These are phyloP conservation scores for Papilio aristodemus DNA, from an alignment of 1,140 invertebrate genomes.

Conservation along the genomic window DNA sequence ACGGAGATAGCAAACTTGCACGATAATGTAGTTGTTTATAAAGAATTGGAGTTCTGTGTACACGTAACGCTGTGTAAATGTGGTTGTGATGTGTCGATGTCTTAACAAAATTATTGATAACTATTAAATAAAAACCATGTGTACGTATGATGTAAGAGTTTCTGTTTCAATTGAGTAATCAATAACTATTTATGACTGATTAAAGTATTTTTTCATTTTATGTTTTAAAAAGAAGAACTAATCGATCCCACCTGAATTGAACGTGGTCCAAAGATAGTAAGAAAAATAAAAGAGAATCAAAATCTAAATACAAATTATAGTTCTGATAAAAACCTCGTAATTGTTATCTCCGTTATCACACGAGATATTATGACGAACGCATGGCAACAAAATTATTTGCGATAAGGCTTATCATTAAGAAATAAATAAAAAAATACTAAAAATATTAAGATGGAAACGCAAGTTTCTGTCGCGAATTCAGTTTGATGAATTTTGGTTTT, in stretches of 20 bases:
- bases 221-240: too few species aligned
- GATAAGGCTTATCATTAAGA: background rate
- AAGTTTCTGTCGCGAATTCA: too few species aligned
- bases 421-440: background rate
- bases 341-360: background rate
- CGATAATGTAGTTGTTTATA: slow-evolving; percentile 42
- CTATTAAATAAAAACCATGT: slow-evolving; percentile 6
- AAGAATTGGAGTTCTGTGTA: slow-evolving; percentile 37
- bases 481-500: too few species aligned
- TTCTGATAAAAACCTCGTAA: background rate
- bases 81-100: slow-evolving; percentile 21
- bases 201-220: background rate
- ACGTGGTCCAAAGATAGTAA: too few species aligned
- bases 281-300: background rate
- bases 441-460: background rate
- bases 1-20: slow-evolving; percentile 31
- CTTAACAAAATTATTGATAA: slow-evolving; percentile 20
- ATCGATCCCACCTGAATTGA: too few species aligned
- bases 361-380: background rate
- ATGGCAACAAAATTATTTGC: background rate
- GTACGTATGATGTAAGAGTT: background rate
- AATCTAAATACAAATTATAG: background rate
- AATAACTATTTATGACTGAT: background rate
- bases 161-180: background rate
- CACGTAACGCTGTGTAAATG: slow-evolving; percentile 9